Evolutionary conservation across 1,140 invertebrate genomes (phyloP), one percentile per base, ranked within the genome.

Genomic region (Bactericera cockerelli): DNA sequence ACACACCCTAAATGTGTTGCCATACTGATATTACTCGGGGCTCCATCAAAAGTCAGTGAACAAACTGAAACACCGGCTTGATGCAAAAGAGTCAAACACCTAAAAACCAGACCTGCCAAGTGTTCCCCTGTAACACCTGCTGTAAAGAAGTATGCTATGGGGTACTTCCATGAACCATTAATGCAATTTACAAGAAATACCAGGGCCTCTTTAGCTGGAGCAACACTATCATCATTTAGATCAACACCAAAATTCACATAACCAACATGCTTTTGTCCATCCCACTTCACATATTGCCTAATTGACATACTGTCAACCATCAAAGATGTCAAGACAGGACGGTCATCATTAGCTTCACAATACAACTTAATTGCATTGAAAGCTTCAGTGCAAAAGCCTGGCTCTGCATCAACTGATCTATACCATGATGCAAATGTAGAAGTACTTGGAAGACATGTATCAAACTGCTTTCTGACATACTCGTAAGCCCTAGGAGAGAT

Each of bases 301-400:
- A 67, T 67, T 10, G 61, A 55, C 62, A 68, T 67, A 57, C 66
- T 65, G 55, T 68, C 65, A 14, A 66, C 55, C 24, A 66, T 61
- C 24, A 63, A 33, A 22, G 24, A 26, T 53, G 33, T 39, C 14
- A 25, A 26, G 16, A 59, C 19, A 26, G 53, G 42, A 55, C 26
- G 33, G n/a, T 38, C 42, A 24, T 59, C 49, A 42, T 42, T 53
- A 42, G 39, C 58, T 24, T 56, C 21, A 38, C 16, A 56, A 22
- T 60, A 55, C 33, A 60, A 28, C 38, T 60, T 55, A 0, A 59
- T 56, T 56, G 54, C 53, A 56, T 60, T 55, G 19, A 59, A 53
- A 24, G 59, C 49, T 59, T 59, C 49, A 31, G 22, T 24, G 11
- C 25, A 53, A 26, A 59, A 59, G 13, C 42, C 53, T 16, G 49